These are phyloP conservation scores for Myotis davidii DNA, from an alignment of 2,113 vertebrate genomes.

Conservation along the genomic window DNA sequence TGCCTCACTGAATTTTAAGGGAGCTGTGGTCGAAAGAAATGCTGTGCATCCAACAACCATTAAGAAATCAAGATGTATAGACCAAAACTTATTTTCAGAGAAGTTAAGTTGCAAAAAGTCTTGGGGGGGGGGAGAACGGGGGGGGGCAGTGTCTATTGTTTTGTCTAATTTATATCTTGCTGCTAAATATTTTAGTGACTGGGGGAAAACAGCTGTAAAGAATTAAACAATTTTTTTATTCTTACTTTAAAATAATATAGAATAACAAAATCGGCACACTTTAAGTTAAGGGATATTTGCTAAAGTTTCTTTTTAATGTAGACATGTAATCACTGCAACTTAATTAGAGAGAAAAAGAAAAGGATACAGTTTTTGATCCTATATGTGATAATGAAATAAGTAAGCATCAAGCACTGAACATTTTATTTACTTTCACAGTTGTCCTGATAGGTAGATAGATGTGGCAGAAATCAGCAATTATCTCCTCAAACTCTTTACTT, in stretches of 20 bases:
- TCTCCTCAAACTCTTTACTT: neutral
- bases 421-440: neutral
- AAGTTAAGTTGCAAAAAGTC: constrained; percentile 3
- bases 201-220: neutral
- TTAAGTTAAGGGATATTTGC: neutral
- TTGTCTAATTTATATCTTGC: neutral
- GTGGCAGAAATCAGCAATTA: neutral
- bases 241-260: neutral
- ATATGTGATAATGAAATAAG: neutral
- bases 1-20: constrained; percentile 73
- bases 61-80: constrained; percentile 54
- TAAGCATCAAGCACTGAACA: neutral
- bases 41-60: neutral
- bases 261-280: neutral
- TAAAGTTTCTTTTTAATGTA: neutral
- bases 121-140: neutral
- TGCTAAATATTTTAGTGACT: neutral
- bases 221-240: neutral
- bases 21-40: constrained; percentile 29
- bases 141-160: neutral
- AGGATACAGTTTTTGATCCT: neutral
- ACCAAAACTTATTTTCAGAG: constrained; percentile 44
- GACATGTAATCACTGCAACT: neutral
- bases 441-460: neutral
- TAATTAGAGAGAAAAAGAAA: neutral